Evolutionary conservation across 2,888 invertebrate species (phyloP).

Genomic region (Nemurella pictetii): DNA sequence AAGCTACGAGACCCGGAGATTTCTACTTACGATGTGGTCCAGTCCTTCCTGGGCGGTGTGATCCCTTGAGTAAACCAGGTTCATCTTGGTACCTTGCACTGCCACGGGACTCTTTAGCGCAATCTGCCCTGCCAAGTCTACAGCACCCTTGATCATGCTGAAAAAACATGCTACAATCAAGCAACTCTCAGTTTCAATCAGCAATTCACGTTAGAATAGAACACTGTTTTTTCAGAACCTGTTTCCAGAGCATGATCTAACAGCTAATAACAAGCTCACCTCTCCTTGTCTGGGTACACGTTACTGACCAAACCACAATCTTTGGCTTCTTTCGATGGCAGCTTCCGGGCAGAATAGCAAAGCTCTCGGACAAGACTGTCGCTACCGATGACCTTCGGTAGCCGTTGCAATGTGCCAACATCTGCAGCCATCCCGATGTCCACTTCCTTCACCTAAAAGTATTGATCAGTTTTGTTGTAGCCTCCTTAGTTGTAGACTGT

Average conservation of each 20-base stretch:
- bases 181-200: too few relatives aligned
- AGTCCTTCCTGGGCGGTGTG: slow-evolving; percentile 85
- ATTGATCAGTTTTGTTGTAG: too few relatives aligned
- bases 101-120: slow-evolving; percentile 92
- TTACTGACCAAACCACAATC: slow-evolving; percentile 81
- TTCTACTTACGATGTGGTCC: slow-evolving; percentile 80
- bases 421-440: slow-evolving; percentile 84
- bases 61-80: slow-evolving; percentile 83
- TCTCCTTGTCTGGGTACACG: slow-evolving; percentile 69
- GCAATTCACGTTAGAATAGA: too few relatives aligned
- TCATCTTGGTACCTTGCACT: slow-evolving; percentile 86
- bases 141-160: slow-evolving; percentile 72
- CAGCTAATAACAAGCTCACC: slow-evolving; percentile 58
- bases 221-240: too few relatives aligned
- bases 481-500: too few relatives aligned
- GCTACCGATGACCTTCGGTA: slow-evolving; percentile 89
- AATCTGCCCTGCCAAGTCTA: slow-evolving; percentile 76
- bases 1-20: neutral
- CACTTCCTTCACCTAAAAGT: slow-evolving; percentile 77
- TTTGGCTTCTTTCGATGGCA: slow-evolving; percentile 79
- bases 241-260: too few relatives aligned
- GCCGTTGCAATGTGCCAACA: slow-evolving; percentile 88
- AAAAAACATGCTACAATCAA: neutral
- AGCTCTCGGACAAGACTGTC: slow-evolving; percentile 86
- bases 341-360: slow-evolving; percentile 81